Evolutionary conservation across 2,888 invertebrate species (phyloP), one percentile per base, ranked within the genome.

Genomic region (Noctuana brunneofusca): DNA sequence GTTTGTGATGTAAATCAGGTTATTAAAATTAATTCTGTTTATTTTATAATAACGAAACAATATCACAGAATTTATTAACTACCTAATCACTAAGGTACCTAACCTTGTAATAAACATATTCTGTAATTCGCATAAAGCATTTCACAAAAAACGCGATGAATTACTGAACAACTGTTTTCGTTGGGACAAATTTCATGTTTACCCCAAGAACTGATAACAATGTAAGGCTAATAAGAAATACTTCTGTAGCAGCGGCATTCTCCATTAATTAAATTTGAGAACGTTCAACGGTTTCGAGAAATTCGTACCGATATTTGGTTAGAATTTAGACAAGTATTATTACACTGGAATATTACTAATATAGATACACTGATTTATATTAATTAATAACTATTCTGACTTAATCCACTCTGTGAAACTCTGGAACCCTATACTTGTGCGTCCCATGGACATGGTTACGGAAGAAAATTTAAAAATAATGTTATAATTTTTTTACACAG

Each of bases 261-360:
- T 18, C 58, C 41, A 58, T 58, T 58, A 58, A 58, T 58, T 58
- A 50, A 58, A 58, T 58, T 52, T 24, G 52, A 50, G 50, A 52
- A 41, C 41, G 50, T 58, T 52, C 50, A 52, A 52, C 50, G 24
- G 38, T 35, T 22, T n/a, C 14, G 9, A 30, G 58, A 52, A 58
- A 58, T 58, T 58, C 41, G 50, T 58, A 41, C 8, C 30, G 41
- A 27, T 52, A 52, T 58, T 58, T 58, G 50, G 50, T 52, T 38
- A 50, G 41, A 41, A 52, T 58, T 58, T 27, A 30, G 41, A 52
- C 20, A 9, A 58, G 41, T 16, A 50, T 24, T 54, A 22, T 54
- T 54, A 41, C 38, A 22, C n/a, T 38, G 20, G 38, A 35, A 53
- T 32, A 20, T 18, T 46, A 46, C 18, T 38, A 43, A n/a, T n/a